A percentile compares a stretch with the other conserved stretches of the same genome.
Evolutionary conservation across 2,113 vertebrate species (phyloP).

Genomic region (Eudorcas thomsonii): DNA sequence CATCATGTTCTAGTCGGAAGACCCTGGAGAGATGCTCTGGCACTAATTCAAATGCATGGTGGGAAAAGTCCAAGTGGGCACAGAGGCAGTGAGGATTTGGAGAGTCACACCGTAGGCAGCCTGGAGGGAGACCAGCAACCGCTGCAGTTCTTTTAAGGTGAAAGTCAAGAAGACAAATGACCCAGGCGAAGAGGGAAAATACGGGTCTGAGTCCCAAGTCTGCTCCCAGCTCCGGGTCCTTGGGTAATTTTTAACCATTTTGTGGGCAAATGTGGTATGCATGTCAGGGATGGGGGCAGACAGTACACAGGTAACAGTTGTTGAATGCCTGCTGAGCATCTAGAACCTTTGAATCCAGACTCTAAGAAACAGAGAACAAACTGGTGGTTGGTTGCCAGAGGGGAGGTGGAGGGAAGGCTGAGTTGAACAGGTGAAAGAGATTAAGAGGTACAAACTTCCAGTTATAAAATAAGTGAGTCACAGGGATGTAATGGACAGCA

Average conservation of each 20-base stretch:
- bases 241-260: background rate
- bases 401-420: background rate
- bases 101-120: background rate
- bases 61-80: background rate
- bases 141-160: background rate
- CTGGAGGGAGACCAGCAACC: background rate
- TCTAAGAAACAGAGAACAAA: background rate
- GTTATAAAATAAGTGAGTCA: background rate
- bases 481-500: background rate
- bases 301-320: background rate
- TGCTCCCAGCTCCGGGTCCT: background rate
- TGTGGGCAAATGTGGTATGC: background rate
- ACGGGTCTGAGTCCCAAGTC: background rate
- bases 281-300: background rate
- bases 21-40: background rate
- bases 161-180: background rate
- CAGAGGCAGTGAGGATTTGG: background rate
- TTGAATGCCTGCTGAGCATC: background rate
- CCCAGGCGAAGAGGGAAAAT: background rate
- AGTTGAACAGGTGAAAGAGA: background rate
- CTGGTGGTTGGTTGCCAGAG: background rate
- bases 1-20: background rate
- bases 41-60: background rate
- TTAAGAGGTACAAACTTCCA: background rate
- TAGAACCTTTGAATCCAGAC: background rate